Evolutionary conservation across 1,140 invertebrate species (phyloP).

Genomic region (Hesperophylax magnus): DNA sequence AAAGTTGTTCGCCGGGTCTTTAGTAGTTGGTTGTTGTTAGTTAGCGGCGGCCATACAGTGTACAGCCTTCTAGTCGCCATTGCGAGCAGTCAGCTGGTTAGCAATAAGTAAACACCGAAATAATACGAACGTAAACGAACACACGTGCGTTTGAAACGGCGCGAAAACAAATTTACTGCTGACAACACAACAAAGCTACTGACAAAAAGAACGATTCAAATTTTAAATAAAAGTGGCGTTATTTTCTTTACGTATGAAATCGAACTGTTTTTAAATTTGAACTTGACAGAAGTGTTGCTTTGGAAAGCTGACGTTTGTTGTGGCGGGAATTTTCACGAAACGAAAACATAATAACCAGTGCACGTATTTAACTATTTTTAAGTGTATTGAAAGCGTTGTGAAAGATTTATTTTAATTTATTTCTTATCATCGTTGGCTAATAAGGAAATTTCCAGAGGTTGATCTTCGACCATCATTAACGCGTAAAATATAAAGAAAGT

Average conservation of each 20-base stretch:
- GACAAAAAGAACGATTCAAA: not conserved
- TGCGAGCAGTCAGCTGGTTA: not conserved
- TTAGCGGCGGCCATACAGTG: slow-evolving; percentile 8
- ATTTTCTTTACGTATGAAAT: not conserved
- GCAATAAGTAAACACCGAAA: not conserved
- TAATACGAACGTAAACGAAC: not conserved
- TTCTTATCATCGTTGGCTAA: not conserved
- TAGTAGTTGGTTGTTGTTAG: not conserved
- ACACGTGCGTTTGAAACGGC: not conserved
- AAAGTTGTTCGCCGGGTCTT: not conserved
- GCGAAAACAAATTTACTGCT: not conserved
- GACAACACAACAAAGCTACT: not conserved
- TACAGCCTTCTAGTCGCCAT: not conserved
- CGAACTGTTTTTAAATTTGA: not conserved
- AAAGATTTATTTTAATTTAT: not conserved
- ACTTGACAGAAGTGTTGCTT: not conserved
- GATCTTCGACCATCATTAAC: not conserved
- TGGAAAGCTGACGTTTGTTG: not conserved
- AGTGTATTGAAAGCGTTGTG: not conserved
- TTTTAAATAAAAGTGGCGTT: not conserved
- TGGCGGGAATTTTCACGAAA: not conserved
- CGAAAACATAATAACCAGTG: not conserved
- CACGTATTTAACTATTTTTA: not conserved
- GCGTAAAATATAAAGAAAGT: slow-evolving; percentile 24
- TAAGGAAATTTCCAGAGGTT: not conserved